Percentiles rank a stretch among this genome's conserved stretches.
Evolutionary conservation across 2,113 vertebrate genomes (phyloP).

Genomic region (Rhinopithecus roxellana): DNA sequence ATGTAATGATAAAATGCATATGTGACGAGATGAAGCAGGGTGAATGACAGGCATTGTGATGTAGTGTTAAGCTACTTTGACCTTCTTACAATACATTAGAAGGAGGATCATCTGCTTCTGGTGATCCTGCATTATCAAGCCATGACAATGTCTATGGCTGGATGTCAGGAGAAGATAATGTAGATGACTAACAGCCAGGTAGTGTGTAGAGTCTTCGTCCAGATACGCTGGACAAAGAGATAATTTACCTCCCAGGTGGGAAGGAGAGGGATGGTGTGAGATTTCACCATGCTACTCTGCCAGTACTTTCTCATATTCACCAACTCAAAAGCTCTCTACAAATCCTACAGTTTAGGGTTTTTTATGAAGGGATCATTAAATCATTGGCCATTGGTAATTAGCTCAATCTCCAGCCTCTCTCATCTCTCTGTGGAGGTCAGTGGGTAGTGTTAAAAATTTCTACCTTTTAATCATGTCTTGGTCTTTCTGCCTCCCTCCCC

Average conservation of each 20-base stretch:
- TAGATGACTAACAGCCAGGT: not conserved
- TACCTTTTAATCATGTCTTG: not conserved
- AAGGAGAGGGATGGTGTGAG: not conserved
- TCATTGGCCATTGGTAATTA: not conserved
- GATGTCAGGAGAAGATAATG: not conserved
- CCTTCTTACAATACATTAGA: not conserved
- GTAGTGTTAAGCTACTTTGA: not conserved
- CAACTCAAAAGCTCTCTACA: not conserved
- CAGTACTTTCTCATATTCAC: not conserved
- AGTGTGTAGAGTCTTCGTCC: not conserved
- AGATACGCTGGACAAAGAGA: not conserved
- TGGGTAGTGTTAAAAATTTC: not conserved
- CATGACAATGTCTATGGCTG: not conserved
- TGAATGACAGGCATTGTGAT: not conserved
- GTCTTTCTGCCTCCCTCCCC: not conserved
- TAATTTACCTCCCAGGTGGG: not conserved
- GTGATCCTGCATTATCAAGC: not conserved
- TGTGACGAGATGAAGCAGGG: not conserved
- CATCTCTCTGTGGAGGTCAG: not conserved
- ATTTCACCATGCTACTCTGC: not conserved
- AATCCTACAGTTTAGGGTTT: not conserved
- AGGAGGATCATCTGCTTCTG: not conserved
- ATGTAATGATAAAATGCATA: not conserved
- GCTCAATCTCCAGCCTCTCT: not conserved
- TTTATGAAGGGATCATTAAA: not conserved